Evolutionary conservation across 2,888 invertebrate genomes (phyloP).

Genomic region (Phorcus lineatus): DNA sequence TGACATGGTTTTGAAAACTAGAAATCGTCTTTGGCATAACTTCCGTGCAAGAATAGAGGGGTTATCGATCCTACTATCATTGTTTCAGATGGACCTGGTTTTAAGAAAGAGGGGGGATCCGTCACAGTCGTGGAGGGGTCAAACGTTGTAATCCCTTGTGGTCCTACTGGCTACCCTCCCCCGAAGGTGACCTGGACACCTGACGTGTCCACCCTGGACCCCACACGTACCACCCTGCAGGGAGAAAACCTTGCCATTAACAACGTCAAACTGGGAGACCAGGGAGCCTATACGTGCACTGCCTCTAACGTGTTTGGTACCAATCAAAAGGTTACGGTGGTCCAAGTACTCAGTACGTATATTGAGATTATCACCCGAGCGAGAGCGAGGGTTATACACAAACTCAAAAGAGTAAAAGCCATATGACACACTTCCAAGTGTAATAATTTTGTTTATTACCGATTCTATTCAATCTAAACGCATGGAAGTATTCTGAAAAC

Average conservation of each 20-base stretch:
- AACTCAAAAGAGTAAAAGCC: too few species aligned
- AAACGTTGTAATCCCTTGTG: not conserved
- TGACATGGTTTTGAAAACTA: too few species aligned
- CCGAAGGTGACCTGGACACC: conserved; percentile 18
- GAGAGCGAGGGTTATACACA: too few species aligned
- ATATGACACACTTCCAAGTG: too few species aligned
- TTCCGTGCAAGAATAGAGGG: too few species aligned
- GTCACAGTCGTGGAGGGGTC: conserved; percentile 13
- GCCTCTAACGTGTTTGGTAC: conserved; percentile 8
- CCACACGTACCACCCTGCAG: not conserved
- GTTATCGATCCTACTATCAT: too few species aligned
- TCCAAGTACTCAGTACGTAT: not conserved
- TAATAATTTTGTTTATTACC: too few species aligned
- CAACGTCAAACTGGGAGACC: not conserved
- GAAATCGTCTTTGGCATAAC: too few species aligned
- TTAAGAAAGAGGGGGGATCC: not conserved
- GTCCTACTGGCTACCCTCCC: not conserved
- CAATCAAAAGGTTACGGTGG: not conserved
- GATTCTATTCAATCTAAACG: too few species aligned
- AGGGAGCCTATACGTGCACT: conserved; percentile 12
- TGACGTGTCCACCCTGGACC: not conserved
- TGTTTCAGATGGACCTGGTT: not conserved
- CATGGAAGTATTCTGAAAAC: too few species aligned
- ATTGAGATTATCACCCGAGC: too few species aligned
- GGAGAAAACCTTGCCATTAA: not conserved